A percentile compares a stretch with the other conserved stretches of the same genome.
These are phyloP conservation scores for Kryptolebias marmoratus DNA, from an alignment of 2,113 vertebrate genomes.

Conservation along the genomic window DNA sequence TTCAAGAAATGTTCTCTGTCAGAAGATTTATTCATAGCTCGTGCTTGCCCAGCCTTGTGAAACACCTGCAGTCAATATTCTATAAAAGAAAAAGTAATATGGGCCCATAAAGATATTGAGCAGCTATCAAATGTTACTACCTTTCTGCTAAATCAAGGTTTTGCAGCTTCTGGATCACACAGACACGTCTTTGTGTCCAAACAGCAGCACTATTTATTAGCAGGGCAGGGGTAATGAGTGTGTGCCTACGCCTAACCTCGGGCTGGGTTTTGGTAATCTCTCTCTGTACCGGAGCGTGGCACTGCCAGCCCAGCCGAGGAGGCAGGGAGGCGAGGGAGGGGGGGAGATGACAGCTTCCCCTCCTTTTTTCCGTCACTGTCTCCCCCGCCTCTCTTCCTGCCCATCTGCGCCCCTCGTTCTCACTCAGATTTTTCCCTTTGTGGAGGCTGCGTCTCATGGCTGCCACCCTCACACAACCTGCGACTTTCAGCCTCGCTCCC, in stretches of 20 bases:
- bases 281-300: constrained; percentile 65
- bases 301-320: constrained; percentile 60
- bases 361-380: constrained; percentile 57
- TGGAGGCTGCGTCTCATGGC: constrained; percentile 50
- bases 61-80: constrained; percentile 49
- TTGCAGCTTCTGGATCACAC: constrained; percentile 15
- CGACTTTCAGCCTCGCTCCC: constrained; percentile 40
- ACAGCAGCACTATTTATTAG: constrained; percentile 62
- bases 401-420: constrained; percentile 71
- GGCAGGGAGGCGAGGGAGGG: constrained; percentile 35
- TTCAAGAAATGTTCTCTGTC: constrained; percentile 11
- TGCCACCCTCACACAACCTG: constrained; percentile 60
- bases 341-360: constrained; percentile 62
- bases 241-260: constrained; percentile 72
- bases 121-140: constrained; percentile 53
- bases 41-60: constrained; percentile 18
- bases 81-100: constrained; percentile 52
- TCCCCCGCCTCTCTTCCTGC: constrained; percentile 54
- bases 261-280: constrained; percentile 77
- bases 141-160: constrained; percentile 56
- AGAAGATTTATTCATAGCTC: constrained; percentile 57
- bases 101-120: constrained; percentile 61
- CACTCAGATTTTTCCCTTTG: constrained; percentile 50
- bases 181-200: constrained; percentile 37
- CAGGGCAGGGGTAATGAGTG: constrained; percentile 70